A percentile compares a stretch with the other conserved stretches of the same genome.
These are phyloP conservation scores for Crypturellus tataupa DNA, from an alignment of 2,797 vertebrate genomes.

Conservation along the genomic window DNA sequence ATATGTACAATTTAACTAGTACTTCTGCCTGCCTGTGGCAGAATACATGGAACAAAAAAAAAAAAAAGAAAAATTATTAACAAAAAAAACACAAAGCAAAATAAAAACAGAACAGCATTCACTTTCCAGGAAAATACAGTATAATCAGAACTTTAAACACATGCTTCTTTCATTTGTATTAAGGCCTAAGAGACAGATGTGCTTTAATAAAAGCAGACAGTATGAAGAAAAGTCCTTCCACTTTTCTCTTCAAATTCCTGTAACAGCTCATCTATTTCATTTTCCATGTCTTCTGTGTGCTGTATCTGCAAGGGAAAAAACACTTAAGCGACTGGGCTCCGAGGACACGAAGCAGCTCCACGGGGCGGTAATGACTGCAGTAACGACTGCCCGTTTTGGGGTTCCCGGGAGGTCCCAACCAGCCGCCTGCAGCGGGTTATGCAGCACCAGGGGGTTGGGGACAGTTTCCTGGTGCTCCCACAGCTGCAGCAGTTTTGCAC, in stretches of 20 bases:
- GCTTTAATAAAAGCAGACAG: conserved; percentile 97
- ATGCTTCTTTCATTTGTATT: conserved; percentile 67
- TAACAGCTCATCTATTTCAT: conserved; percentile 97
- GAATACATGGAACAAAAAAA: conserved; percentile 45
- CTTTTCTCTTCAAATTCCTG: conserved; percentile 99
- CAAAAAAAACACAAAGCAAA: not conserved
- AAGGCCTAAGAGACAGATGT: conserved; percentile 63
- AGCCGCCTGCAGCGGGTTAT: fast-evolving
- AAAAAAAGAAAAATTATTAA: conserved; percentile 39
- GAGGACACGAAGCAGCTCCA: not conserved
- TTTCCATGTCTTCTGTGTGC: conserved; percentile 98
- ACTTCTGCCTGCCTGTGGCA: conserved; percentile 59
- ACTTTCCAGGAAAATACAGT: conserved; percentile 54
- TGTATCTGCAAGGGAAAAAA: conserved; percentile 87
- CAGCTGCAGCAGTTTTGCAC: fast-evolving
- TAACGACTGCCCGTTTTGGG: fast-evolving
- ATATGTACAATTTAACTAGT: conserved; percentile 64
- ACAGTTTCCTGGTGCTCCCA: not conserved
- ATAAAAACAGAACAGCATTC: not conserved
- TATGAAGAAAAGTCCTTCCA: conserved; percentile 95
- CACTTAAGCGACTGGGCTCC: not conserved
- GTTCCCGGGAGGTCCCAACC: not conserved
- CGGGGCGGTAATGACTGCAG: fast-evolving
- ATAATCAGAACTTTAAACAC: conserved; percentile 58
- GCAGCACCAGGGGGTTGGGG: fast-evolving